phyloP scores from a whole-genome alignment of 2,888 invertebrate species.

The Meganola albula region DNA sequence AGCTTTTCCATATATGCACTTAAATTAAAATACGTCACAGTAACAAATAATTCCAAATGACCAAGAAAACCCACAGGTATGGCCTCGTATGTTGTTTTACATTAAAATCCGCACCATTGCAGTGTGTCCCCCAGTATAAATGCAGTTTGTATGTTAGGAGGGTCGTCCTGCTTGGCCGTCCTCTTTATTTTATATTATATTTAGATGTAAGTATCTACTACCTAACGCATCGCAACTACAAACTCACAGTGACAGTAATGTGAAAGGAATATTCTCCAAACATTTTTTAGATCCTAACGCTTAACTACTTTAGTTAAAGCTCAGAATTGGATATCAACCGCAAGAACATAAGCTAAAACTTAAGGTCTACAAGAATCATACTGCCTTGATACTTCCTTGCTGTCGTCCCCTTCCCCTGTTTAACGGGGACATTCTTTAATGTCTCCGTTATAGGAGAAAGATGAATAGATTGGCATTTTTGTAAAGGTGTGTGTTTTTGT shows the following conservation, averaged over 20 bases:
- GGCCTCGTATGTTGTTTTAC: no score
- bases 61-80: no score
- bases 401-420: slow-evolving; percentile 64
- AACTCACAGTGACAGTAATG: no score
- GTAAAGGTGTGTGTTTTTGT: slow-evolving; percentile 71
- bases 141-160: slow-evolving; percentile 31
- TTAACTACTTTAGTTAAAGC: slow-evolving; percentile 29
- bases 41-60: no score
- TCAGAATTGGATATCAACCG: slow-evolving; percentile 33
- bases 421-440: slow-evolving; percentile 74
- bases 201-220: slow-evolving; percentile 33
- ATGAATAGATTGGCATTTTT: slow-evolving; percentile 74
- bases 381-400: slow-evolving; percentile 57
- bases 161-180: slow-evolving; percentile 31
- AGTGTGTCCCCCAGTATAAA: slow-evolving; percentile 28
- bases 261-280: no score
- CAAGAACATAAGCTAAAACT: slow-evolving; percentile 31
- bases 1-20: no score
- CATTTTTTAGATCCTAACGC: slow-evolving; percentile 27
- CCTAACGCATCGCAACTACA: slow-evolving; percentile 44
- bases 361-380: slow-evolving; percentile 37
- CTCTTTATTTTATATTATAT: no score
- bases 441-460: slow-evolving; percentile 71
- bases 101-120: slow-evolving; percentile 19
- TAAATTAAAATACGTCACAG: no score